phyloP scores from a whole-genome alignment of 1,140 invertebrate species.

The Phocides pigmalion region DNA sequence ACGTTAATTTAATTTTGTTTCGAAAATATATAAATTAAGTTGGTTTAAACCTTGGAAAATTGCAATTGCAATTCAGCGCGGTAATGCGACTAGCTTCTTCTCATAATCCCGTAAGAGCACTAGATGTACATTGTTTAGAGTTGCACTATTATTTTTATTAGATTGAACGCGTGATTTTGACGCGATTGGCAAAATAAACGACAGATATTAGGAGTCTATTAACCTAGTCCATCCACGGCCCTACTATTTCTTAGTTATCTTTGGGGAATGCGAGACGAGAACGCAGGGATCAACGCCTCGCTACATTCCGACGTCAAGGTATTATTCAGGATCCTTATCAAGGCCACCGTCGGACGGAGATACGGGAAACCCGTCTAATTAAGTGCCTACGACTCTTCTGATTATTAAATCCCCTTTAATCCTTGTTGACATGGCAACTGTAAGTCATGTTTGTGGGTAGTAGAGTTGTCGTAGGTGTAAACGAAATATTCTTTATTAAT shows the following conservation, averaged over 20 bases:
- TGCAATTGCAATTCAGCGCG: no score
- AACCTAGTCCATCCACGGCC: constrained; percentile 4
- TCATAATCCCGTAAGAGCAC: no score
- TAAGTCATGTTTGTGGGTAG: background rate
- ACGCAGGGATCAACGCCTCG: constrained; percentile 58
- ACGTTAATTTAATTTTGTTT: no score
- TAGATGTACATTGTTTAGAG: no score
- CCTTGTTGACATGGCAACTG: constrained; percentile 6
- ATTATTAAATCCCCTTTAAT: constrained; percentile 16
- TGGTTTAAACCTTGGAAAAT: no score
- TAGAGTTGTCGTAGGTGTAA: background rate
- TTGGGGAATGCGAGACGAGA: constrained; percentile 46
- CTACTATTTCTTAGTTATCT: constrained; percentile 54
- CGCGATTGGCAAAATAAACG: no score
- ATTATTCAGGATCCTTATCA: constrained; percentile 38
- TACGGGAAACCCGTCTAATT: constrained; percentile 22
- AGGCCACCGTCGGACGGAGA: constrained; percentile 14
- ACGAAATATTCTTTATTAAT: no score
- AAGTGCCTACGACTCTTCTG: background rate
- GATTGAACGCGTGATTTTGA: no score
- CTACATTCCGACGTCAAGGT: constrained; percentile 52
- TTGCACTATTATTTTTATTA: no score
- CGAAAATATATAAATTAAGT: no score
- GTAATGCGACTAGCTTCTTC: no score
- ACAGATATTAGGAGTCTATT: background rate